Conservation (phyloP, 2,797 vertebrate genomes). For the Sebastes hubbsi region DNA sequence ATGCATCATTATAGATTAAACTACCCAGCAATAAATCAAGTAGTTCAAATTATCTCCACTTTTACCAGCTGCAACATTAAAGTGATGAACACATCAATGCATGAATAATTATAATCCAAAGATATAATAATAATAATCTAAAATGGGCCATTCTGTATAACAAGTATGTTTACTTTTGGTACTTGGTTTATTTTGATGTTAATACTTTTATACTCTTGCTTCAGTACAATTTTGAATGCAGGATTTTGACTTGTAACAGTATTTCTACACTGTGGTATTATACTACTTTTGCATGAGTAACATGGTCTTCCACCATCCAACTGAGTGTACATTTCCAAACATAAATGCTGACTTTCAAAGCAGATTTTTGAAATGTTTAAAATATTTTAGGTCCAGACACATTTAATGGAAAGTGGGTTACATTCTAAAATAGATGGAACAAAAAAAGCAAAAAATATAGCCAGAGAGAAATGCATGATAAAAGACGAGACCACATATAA, state of each 20-base stretch:
- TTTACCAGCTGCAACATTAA: neutral
- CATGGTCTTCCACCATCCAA: no score
- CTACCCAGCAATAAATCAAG: neutral
- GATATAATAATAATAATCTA: no score
- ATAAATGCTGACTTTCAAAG: neutral
- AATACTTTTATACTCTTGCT: no score
- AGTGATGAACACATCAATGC: no score
- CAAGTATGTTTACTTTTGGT: no score
- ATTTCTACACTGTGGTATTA: neutral
- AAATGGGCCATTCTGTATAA: no score
- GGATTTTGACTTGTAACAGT: no score
- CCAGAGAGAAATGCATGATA: neutral
- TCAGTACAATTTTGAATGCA: no score
- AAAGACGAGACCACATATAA: neutral
- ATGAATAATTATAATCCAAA: no score
- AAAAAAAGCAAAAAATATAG: neutral
- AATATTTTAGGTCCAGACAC: neutral
- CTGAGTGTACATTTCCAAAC: neutral
- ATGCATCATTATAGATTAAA: neutral
- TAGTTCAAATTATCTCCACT: neutral
- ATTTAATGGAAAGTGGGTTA: neutral
- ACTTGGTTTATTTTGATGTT: no score
- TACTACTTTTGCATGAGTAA: neutral
- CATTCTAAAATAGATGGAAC: neutral
- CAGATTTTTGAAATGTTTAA: neutral